Evolutionary conservation across 2,113 vertebrate species (phyloP).

Genomic region (Sakesphorus luctuosus): DNA sequence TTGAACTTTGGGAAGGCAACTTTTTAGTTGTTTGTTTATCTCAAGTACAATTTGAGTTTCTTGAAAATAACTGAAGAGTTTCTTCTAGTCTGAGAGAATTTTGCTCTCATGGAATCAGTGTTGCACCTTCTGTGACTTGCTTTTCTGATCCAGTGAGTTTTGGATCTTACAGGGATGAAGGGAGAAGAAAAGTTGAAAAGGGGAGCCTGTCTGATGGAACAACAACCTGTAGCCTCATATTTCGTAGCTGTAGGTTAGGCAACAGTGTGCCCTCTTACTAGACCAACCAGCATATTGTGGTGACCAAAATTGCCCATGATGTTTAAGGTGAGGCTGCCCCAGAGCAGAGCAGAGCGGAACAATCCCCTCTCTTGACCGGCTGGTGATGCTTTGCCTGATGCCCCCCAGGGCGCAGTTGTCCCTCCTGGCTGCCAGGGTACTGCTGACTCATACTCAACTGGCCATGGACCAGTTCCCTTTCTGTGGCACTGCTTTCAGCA

Average conservation of each 20-base stretch:
- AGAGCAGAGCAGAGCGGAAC: background rate
- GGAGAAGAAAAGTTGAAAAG: background rate
- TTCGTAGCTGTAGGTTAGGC: background rate
- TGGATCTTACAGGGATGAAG: background rate
- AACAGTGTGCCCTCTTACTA: background rate
- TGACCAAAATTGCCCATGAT: background rate
- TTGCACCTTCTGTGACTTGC: background rate
- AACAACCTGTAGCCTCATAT: background rate
- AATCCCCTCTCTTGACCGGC: background rate
- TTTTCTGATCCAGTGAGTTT: background rate
- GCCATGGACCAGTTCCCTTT: background rate
- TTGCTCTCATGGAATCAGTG: background rate
- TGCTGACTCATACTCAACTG: background rate
- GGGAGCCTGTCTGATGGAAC: background rate
- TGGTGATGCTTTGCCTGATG: background rate
- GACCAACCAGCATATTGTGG: background rate
- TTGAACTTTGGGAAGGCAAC: background rate
- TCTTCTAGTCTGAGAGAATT: background rate
- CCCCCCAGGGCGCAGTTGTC: background rate
- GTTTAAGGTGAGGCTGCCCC: background rate
- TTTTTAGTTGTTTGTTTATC: background rate
- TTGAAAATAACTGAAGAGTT: background rate
- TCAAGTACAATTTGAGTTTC: background rate
- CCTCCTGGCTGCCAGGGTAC: background rate
- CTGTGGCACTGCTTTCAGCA: background rate